Evolutionary conservation across 2,888 invertebrate genomes (phyloP).

Genomic region (Cheilosia vulpina): DNA sequence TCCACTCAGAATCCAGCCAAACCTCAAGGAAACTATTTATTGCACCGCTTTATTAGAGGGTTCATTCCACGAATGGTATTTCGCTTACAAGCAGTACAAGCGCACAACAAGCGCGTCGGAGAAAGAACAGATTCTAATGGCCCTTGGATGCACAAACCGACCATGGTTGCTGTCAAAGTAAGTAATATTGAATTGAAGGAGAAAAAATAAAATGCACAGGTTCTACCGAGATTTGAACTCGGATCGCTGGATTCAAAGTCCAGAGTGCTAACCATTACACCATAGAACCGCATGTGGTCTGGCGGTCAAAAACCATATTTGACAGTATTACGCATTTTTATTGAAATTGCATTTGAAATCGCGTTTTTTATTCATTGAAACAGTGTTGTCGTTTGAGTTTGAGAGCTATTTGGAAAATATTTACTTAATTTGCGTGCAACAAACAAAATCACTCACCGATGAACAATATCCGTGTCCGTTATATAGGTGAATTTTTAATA

Average conservation of each 20-base stretch:
- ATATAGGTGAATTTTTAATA: background rate
- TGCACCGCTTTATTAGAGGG: conserved; percentile 88
- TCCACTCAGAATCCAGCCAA: conserved; percentile 85
- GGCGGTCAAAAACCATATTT: conserved; percentile 9
- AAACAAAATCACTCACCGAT: too few relatives aligned
- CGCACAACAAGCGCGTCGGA: conserved; percentile 85
- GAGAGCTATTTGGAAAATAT: too few relatives aligned
- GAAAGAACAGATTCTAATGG: conserved; percentile 85
- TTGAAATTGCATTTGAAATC: background rate
- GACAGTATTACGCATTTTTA: background rate
- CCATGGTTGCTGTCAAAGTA: conserved; percentile 86
- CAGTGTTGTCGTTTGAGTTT: too few relatives aligned
- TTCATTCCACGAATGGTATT: conserved; percentile 88
- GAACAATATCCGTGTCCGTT: too few relatives aligned
- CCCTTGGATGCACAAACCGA: conserved; percentile 85
- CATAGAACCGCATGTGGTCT: conserved; percentile 79
- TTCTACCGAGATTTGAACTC: conserved; percentile 84
- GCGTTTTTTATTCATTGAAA: too few relatives aligned
- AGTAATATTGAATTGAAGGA: conserved; percentile 65
- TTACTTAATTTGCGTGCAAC: too few relatives aligned
- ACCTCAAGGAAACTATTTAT: conserved; percentile 86
- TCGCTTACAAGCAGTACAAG: conserved; percentile 85
- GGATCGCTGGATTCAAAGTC: conserved; percentile 84
- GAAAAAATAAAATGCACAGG: conserved; percentile 75
- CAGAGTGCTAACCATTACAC: conserved; percentile 84